These are phyloP conservation scores for Bergia puertoricense DNA, from an alignment of 92 coral and sea anemone species.

Conservation along the genomic window DNA sequence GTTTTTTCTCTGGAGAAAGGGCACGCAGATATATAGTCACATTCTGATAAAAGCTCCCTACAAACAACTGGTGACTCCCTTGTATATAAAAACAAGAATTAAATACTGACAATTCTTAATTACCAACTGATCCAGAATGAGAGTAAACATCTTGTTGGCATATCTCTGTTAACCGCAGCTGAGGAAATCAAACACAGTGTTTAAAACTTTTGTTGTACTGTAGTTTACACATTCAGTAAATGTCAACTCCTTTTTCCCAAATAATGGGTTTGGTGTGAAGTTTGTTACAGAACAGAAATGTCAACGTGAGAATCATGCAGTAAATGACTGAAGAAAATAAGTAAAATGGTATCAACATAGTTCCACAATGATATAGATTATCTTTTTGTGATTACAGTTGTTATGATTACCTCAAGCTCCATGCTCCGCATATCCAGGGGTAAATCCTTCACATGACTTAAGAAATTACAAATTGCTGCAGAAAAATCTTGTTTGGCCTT, in stretches of 20 bases:
- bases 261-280: not conserved
- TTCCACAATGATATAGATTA: not conserved
- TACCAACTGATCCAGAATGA: slow-evolving; percentile 27
- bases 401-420: slow-evolving; percentile 28
- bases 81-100: not conserved
- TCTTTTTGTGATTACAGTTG: not conserved
- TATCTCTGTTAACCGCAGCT: slow-evolving; percentile 13
- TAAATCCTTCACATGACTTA: slow-evolving; percentile 8
- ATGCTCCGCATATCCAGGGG: slow-evolving; percentile 35
- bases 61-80: too few relatives aligned
- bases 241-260: not conserved
- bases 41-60: too few relatives aligned
- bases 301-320: too few relatives aligned
- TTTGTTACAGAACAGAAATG: not conserved
- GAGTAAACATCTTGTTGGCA: slow-evolving; percentile 7
- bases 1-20: too few relatives aligned
- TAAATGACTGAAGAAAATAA: not conserved
- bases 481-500: slow-evolving; percentile 53
- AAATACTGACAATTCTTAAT: not conserved
- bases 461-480: slow-evolving; percentile 38
- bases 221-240: not conserved
- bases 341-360: too few relatives aligned
- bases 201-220: not conserved
- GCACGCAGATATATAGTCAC: too few relatives aligned
- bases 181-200: not conserved